A percentile compares a stretch with the other conserved stretches of the same genome.
phyloP scores from a whole-genome alignment of 2,797 vertebrate genomes.

The Hylomyscus alleni region DNA sequence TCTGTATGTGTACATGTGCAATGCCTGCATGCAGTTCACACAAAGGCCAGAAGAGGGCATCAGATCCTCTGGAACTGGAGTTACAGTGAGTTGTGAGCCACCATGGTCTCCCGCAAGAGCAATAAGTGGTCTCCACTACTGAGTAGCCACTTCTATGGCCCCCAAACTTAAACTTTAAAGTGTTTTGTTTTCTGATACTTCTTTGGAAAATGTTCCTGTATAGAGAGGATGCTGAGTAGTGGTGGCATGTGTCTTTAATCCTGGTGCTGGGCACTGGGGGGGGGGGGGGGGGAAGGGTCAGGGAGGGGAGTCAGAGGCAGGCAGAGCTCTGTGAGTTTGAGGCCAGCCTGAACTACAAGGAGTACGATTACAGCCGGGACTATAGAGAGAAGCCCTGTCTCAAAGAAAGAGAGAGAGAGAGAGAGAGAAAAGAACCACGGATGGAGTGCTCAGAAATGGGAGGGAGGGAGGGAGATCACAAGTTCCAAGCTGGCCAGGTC shows the following conservation, averaged over 20 bases:
- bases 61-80: not conserved
- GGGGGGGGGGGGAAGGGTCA: accelerated
- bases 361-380: not conserved
- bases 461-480: not conserved
- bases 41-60: not conserved
- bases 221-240: not conserved
- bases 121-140: not conserved
- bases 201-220: slow-evolving; percentile 13
- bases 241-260: not conserved
- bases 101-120: not conserved
- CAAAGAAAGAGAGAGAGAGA: not conserved
- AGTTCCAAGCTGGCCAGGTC: not conserved
- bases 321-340: not conserved
- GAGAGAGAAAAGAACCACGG: not conserved
- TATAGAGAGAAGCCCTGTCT: not conserved
- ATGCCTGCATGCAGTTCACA: not conserved
- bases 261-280: not conserved
- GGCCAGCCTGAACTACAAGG: not conserved
- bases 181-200: not conserved
- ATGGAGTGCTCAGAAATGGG: not conserved
- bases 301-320: not conserved
- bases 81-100: not conserved
- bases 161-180: not conserved
- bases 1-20: not conserved
- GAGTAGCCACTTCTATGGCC: not conserved